Evolutionary conservation across 35 echinoderm and acorn worm species (phyloP).

Genomic region (Lytechinus pictus): DNA sequence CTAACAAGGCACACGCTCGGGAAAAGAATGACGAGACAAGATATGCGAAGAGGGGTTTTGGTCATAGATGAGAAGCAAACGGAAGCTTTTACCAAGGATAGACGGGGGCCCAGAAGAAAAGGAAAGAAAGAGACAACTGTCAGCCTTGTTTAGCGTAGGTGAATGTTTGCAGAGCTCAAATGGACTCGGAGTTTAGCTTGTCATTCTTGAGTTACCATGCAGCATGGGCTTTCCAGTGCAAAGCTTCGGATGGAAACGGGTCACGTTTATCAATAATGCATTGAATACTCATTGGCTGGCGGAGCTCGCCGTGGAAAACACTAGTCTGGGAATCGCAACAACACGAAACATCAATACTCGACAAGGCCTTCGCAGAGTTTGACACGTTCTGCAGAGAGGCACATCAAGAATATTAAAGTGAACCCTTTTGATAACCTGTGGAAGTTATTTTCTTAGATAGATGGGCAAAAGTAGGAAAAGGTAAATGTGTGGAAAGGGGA

Average conservation of each 20-base stretch:
- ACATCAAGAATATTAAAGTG: slow-evolving; percentile 20
- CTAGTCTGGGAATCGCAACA: slow-evolving; percentile 28
- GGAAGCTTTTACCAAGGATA: slow-evolving; percentile 37
- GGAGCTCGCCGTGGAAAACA: neutral
- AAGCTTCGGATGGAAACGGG: slow-evolving; percentile 20
- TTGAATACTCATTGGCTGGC: slow-evolving; percentile 26
- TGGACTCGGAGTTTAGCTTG: slow-evolving; percentile 28
- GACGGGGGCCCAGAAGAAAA: neutral
- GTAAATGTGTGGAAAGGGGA: neutral
- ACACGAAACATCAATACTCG: slow-evolving; percentile 44
- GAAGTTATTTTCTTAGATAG: neutral
- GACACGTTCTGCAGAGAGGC: slow-evolving; percentile 4
- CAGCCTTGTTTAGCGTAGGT: slow-evolving; percentile 22
- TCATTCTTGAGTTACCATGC: slow-evolving; percentile 18
- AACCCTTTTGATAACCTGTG: slow-evolving; percentile 23
- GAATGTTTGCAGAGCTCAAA: slow-evolving; percentile 24
- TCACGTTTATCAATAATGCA: slow-evolving; percentile 49
- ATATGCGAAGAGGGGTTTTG: neutral
- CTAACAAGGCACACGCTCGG: slow-evolving; percentile 17
- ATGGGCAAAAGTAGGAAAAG: neutral
- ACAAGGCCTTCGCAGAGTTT: neutral
- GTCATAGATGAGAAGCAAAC: slow-evolving; percentile 1
- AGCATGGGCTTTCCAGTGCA: slow-evolving; percentile 8
- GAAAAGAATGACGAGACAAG: slow-evolving; percentile 21
- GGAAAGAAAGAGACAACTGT: slow-evolving; percentile 18